These are phyloP conservation scores for Prunella fulvescens DNA, from an alignment of 2,113 vertebrate species.

Conservation along the genomic window DNA sequence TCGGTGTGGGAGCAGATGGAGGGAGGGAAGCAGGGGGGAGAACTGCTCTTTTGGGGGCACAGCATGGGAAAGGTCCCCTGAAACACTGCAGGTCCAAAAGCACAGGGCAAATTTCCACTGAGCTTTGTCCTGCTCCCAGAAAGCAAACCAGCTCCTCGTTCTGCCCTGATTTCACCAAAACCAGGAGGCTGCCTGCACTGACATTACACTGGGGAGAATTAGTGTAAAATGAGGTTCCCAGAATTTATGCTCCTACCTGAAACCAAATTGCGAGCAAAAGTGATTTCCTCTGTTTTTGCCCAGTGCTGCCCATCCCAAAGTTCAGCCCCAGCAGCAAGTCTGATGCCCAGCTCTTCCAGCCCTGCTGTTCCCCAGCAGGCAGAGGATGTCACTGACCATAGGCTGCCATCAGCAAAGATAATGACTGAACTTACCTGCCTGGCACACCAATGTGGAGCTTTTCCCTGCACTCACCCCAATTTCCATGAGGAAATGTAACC, in stretches of 20 bases:
- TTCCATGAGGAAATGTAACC: not conserved
- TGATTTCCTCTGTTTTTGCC: not conserved
- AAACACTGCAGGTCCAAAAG: not conserved
- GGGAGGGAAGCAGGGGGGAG: not conserved
- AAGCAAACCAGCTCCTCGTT: not conserved
- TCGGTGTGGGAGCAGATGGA: not conserved
- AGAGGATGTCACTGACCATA: accelerated
- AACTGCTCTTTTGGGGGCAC: not conserved
- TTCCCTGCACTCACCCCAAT: not conserved
- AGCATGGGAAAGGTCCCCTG: not conserved
- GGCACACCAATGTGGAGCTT: accelerated
- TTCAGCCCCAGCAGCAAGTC: not conserved
- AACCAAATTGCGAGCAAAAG: not conserved
- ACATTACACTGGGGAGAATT: accelerated
- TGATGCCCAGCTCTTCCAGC: not conserved
- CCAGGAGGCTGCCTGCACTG: not conserved
- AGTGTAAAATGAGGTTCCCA: not conserved
- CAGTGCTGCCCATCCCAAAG: not conserved
- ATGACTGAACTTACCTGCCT: not conserved
- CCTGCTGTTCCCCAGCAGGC: not conserved
- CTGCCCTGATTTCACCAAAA: not conserved
- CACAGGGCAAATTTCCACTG: not conserved
- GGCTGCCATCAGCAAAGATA: not conserved
- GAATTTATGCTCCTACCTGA: not conserved
- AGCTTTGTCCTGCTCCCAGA: not conserved